Evolutionary conservation across 2,797 vertebrate genomes (phyloP), one percentile per base, ranked within the genome.

Genomic region (Australoheros facetus): DNA sequence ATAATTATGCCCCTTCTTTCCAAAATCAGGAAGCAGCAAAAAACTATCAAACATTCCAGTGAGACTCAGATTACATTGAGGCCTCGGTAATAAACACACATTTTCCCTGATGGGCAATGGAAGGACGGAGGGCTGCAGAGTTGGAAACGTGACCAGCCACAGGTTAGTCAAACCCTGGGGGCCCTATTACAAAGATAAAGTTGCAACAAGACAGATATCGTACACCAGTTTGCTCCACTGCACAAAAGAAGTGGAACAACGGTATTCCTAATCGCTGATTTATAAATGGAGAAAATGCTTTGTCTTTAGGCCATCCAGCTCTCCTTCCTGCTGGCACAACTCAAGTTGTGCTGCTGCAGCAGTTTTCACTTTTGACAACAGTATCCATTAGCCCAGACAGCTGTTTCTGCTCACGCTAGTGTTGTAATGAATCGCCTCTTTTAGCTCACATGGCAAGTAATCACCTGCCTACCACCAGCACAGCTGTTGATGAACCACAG

Each of bases 131-230:
- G 64, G 53, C 77, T 71, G 85, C 77, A 23, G 80, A 78, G 82
- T 23, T 66, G 54, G 83, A 87, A 93, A 94, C 88, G 87, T 94
- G 93, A 94, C 91, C 77, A 64, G 83, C 85, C 72, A 84, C 88
- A 89, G 84, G 90, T 93, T 90, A 66, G 80, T 87, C 85, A 73
- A 90, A 88, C 89, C 90, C 85, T 59, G 59, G 2, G 83, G 90
- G 90, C 88, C 80, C 93, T 85, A 90, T 93, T 92, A 90, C 76
- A 80, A 83, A 92, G 93, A 92, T 94, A 92, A 93, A 78, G 82
- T 91, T 93, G 89, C 88, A 88, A 72, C 82, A 23, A 58, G 83
- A 83, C 59, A 80, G 82, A 92, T 88, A 91, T 57, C 58, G 76
- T 84, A 85, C 90, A 89, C 64, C 83, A 75, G 81, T 79, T 75